Evolutionary conservation across 2,113 vertebrate genomes (phyloP).

Genomic region (Pseudorhombus dupliciocellatus): DNA sequence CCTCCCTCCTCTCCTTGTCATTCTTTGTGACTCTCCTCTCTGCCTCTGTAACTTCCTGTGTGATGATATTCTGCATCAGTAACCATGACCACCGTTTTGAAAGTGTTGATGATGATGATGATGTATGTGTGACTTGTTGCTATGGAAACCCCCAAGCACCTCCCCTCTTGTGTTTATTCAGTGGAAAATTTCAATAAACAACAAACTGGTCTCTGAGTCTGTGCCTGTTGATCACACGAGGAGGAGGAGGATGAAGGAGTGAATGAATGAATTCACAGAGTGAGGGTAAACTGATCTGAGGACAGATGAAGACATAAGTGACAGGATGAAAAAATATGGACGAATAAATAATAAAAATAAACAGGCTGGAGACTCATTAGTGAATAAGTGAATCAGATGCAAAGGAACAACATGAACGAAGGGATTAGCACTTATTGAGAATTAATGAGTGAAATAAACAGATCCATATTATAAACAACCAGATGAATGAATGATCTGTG

Average conservation of each 20-base stretch:
- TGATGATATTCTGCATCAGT: constrained; percentile 60
- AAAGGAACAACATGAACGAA: background rate
- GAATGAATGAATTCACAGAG: background rate
- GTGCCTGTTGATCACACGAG: background rate
- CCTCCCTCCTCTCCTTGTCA: background rate
- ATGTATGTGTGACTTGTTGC: constrained; percentile 66
- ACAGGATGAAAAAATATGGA: background rate
- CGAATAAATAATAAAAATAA: background rate
- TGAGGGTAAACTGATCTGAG: background rate
- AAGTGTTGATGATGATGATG: constrained; percentile 55
- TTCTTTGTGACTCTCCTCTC: constrained; percentile 24
- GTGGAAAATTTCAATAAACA: constrained; percentile 74
- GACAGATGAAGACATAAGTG: background rate
- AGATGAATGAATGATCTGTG: background rate
- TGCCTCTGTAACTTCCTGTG: constrained; percentile 61
- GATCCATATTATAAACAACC: background rate
- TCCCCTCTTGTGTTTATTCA: constrained; percentile 54
- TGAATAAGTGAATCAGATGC: background rate
- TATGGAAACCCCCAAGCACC: constrained; percentile 49
- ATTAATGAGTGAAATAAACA: background rate
- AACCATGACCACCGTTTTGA: constrained; percentile 63
- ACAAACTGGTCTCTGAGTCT: constrained; percentile 27
- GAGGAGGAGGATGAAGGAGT: background rate
- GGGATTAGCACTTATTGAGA: background rate
- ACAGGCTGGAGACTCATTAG: no score